Conservation (phyloP, 2,888 invertebrate genomes). For the Coenonympha glycerion region DNA sequence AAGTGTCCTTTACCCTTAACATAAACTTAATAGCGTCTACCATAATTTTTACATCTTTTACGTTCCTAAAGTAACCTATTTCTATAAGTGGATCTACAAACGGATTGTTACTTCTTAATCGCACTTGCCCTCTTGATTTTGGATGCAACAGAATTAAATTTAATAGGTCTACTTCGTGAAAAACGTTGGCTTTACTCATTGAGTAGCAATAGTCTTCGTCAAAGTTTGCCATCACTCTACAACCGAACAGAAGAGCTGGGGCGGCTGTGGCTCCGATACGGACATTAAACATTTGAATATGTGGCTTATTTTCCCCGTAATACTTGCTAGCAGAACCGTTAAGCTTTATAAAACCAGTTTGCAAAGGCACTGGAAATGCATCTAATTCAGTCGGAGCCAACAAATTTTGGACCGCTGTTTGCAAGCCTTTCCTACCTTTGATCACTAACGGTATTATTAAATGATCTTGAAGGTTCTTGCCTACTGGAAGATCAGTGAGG, state of each 20-base stretch:
- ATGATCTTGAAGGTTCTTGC: constrained; percentile 60
- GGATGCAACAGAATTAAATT: constrained; percentile 49
- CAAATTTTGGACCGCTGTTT: constrained; percentile 34
- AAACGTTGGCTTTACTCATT: constrained; percentile 40
- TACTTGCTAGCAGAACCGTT: constrained; percentile 27
- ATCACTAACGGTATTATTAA: constrained; percentile 40
- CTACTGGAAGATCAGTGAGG: constrained; percentile 55
- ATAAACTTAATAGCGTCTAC: constrained; percentile 49
- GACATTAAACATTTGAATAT: constrained; percentile 54
- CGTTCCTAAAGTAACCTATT: constrained; percentile 47
- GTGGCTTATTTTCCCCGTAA: constrained; percentile 36
- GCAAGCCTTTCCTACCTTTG: constrained; percentile 43
- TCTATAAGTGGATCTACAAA: constrained; percentile 51
- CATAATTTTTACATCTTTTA: constrained; percentile 41
- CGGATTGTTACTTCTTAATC: constrained; percentile 46
- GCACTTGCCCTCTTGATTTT: constrained; percentile 52
- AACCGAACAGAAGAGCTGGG: constrained; percentile 37
- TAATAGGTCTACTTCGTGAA: constrained; percentile 43
- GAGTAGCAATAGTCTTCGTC: constrained; percentile 41
- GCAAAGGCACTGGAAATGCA: constrained; percentile 45
- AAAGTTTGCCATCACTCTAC: constrained; percentile 37
- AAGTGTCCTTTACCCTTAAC: constrained; percentile 42
- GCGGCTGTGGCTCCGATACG: constrained; percentile 50
- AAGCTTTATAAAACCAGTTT: constrained; percentile 45
- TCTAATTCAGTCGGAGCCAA: constrained; percentile 32